Evolutionary conservation across 2,113 vertebrate species (phyloP).

Genomic region (Dasyornis broadbenti): DNA sequence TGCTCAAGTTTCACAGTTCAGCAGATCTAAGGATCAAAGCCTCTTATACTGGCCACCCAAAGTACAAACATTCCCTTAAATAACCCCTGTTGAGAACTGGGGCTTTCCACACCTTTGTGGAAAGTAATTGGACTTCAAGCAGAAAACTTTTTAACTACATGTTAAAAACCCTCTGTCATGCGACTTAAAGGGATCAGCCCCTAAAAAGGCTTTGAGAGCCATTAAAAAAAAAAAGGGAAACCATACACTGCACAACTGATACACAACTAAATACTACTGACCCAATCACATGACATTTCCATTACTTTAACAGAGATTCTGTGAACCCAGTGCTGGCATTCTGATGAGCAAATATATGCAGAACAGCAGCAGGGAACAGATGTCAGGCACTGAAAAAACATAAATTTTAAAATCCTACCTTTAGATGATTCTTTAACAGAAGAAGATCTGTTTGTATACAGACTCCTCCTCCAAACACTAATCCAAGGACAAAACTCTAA

Average conservation of each 20-base stretch:
- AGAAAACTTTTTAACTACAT: background rate
- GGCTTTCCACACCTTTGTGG: background rate
- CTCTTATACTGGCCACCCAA: background rate
- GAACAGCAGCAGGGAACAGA: background rate
- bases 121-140: background rate
- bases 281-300: background rate
- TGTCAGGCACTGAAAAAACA: background rate
- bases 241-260: background rate
- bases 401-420: background rate
- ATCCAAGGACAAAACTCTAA: background rate
- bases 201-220: background rate
- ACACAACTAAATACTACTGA: background rate
- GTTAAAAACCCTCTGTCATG: background rate
- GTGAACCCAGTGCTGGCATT: rapidly evolving
- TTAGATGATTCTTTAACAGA: background rate
- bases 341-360: background rate
- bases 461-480: background rate
- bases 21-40: background rate
- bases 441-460: background rate
- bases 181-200: background rate
- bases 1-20: background rate
- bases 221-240: background rate
- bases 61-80: background rate
- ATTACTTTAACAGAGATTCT: background rate
- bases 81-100: background rate